Conservation (phyloP, 2,888 invertebrate species). For the Sipha maydis region DNA sequence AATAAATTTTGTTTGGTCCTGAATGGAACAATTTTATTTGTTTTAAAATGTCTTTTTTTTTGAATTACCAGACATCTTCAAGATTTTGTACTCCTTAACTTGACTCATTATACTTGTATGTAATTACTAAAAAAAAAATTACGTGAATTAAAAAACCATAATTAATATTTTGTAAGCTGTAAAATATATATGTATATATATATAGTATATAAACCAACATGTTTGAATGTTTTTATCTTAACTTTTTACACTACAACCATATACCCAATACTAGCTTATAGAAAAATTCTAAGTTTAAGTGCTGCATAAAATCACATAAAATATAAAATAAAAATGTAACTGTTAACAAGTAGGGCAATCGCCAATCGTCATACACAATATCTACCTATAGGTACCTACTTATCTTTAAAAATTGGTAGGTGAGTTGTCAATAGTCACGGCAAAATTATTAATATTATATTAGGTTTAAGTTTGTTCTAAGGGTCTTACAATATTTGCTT, state of each 20-base stretch:
- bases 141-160: neutral
- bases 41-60: conserved; percentile 4
- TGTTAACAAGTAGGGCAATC: neutral
- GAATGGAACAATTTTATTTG: conserved; percentile 8
- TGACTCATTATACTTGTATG: conserved; percentile 19
- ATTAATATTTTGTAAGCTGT: neutral
- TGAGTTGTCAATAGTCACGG: too few relatives aligned
- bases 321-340: neutral
- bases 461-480: neutral
- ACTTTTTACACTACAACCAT: too few relatives aligned
- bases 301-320: too few relatives aligned
- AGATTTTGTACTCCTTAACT: conserved; percentile 13
- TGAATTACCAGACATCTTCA: conserved; percentile 19
- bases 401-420: neutral
- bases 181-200: too few relatives aligned
- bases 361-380: conserved; percentile 10
- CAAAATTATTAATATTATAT: conserved; percentile 1
- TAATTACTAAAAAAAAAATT: conserved; percentile 12
- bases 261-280: too few relatives aligned
- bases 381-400: too few relatives aligned
- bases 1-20: conserved; percentile 9
- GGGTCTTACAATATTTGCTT: neutral
- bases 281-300: too few relatives aligned
- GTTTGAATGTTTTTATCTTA: conserved; percentile 6
- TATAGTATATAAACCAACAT: neutral